A percentile compares a stretch with the other conserved stretches of the same genome.
Evolutionary conservation across 2,888 invertebrate species (phyloP).

Genomic region (Chironomus riparius): DNA sequence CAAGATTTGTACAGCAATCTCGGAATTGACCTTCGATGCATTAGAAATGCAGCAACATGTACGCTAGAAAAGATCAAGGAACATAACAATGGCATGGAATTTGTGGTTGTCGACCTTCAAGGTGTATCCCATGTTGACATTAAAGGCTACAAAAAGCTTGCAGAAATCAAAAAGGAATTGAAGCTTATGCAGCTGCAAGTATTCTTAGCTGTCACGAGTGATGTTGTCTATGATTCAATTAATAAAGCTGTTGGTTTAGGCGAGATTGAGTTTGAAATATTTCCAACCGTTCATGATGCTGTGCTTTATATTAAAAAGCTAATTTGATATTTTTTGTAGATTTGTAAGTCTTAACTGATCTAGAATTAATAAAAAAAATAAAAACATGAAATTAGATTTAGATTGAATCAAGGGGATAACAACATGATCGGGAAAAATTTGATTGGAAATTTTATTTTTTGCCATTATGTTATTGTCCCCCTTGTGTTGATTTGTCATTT

Average conservation of each 20-base stretch:
- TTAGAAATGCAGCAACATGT: conserved; percentile 31
- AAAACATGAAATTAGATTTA: too few species aligned
- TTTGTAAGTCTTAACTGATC: too few species aligned
- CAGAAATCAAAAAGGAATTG: conserved; percentile 47
- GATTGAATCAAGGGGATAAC: too few species aligned
- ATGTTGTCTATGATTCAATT: conserved; percentile 41
- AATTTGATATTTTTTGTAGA: too few species aligned
- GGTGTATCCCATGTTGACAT: conserved; percentile 56
- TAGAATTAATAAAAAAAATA: too few species aligned
- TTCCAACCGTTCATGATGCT: conserved; percentile 56
- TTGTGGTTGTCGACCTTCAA: conserved; percentile 52
- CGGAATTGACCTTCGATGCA: conserved; percentile 43
- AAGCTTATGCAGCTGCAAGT: conserved; percentile 46
- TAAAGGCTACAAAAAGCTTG: conserved; percentile 50
- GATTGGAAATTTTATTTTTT: too few species aligned
- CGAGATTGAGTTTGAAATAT: conserved; percentile 44
- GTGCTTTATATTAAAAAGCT: conserved; percentile 39
- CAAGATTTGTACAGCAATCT: conserved; percentile 46
- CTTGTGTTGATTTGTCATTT: too few species aligned
- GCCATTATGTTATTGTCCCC: too few species aligned
- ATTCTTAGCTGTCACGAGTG: conserved; percentile 48
- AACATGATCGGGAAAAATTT: too few species aligned
- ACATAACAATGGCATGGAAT: conserved; percentile 32
- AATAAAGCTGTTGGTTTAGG: conserved; percentile 35
- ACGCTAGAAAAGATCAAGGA: neutral